Conservation (phyloP, 1,140 invertebrate genomes). For the Gryllus bimaculatus region DNA sequence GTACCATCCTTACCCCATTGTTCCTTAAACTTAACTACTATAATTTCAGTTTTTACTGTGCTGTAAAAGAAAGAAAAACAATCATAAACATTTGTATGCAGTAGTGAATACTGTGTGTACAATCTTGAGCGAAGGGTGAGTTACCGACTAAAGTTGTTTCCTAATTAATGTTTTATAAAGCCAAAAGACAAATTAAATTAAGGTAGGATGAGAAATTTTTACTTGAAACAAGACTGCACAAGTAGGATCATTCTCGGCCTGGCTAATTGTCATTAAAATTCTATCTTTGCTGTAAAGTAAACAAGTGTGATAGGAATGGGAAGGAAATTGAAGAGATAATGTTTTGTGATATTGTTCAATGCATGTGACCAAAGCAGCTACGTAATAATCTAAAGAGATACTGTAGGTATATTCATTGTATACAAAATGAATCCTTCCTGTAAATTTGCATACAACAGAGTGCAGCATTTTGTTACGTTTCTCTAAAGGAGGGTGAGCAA, state of each 20-base stretch:
- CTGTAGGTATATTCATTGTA: background rate
- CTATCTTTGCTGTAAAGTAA: background rate
- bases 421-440: background rate
- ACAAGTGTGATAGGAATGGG: background rate
- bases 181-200: conserved; percentile 1
- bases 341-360: conserved; percentile 1
- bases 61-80: background rate
- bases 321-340: background rate
- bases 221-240: conserved; percentile 1
- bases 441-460: background rate
- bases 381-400: conserved; percentile 9
- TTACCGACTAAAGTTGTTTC: background rate
- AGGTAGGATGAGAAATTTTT: conserved; percentile 5
- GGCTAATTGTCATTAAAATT: background rate
- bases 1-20: background rate
- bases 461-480: background rate
- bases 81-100: background rate
- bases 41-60: background rate
- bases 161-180: conserved; percentile 6
- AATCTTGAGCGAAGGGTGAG: background rate
- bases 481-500: background rate
- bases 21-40: background rate
- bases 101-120: background rate
- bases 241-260: background rate
- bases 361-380: conserved; percentile 14